Conservation (phyloP, 2,797 vertebrate species). For the Varecia variegata region DNA sequence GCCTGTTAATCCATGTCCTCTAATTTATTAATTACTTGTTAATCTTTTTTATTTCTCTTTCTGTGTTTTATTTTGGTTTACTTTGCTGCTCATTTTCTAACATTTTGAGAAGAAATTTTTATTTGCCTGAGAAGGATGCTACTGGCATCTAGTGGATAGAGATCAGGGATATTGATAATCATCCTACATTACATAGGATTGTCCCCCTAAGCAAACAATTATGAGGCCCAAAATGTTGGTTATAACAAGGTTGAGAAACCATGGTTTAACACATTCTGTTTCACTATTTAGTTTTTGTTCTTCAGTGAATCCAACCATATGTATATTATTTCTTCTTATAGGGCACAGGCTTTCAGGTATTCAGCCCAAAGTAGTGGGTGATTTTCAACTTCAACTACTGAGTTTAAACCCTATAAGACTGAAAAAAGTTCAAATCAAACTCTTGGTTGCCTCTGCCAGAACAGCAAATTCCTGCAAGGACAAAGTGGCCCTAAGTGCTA, state of each 20-base stretch:
- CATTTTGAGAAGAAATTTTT: neutral
- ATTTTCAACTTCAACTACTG: neutral
- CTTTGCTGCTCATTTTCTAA: neutral
- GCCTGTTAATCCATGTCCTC: neutral
- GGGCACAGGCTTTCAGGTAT: neutral
- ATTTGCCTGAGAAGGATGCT: neutral
- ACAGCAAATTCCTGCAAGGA: neutral
- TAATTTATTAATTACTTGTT: neutral
- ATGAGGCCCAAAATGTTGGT: neutral
- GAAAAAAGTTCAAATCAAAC: neutral
- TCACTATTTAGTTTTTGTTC: neutral
- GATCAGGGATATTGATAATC: neutral
- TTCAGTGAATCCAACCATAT: too few species aligned
- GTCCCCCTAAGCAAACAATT: neutral
- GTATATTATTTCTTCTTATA: neutral
- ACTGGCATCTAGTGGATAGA: neutral
- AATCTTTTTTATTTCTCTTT: neutral
- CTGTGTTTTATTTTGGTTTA: neutral
- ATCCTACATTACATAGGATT: neutral
- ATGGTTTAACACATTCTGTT: neutral
- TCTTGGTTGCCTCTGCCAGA: neutral
- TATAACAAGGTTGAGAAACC: neutral
- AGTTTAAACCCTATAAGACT: neutral
- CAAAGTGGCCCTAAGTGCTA: neutral
- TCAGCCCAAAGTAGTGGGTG: neutral